Evolutionary conservation across 2,797 vertebrate genomes (phyloP).

Genomic region (Spea hammondii): DNA sequence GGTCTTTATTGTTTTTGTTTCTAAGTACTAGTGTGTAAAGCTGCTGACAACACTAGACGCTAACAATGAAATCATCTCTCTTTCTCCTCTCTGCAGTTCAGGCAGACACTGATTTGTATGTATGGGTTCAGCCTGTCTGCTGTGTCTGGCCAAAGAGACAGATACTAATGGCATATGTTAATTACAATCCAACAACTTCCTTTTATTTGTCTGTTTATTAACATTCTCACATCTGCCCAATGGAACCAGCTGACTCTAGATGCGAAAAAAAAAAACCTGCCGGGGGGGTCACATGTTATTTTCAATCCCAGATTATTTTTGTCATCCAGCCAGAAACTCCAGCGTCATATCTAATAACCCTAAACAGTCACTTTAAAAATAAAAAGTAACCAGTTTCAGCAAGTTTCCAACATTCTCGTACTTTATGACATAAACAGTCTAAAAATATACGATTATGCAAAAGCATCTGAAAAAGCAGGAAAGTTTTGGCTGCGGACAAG

Average conservation of each 20-base stretch:
- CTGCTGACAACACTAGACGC: constrained; percentile 83
- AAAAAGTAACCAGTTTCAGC: constrained; percentile 1
- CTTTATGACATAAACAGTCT: not conserved
- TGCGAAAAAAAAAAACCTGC: constrained; percentile 30
- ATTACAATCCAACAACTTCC: constrained; percentile 67
- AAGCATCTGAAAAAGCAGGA: not conserved
- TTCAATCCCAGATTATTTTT: constrained; percentile 24
- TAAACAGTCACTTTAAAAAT: constrained; percentile 29
- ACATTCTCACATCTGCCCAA: constrained; percentile 62
- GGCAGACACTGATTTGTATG: constrained; percentile 81
- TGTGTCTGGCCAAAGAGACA: constrained; percentile 67
- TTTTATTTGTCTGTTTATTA: constrained; percentile 69
- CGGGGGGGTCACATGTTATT: constrained; percentile 42
- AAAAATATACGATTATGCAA: not conserved
- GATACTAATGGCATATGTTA: constrained; percentile 72
- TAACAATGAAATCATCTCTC: constrained; percentile 78
- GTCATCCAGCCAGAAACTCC: not conserved
- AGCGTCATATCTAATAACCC: constrained; percentile 45
- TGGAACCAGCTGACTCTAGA: constrained; percentile 59
- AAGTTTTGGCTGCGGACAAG: no score
- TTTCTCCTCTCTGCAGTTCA: constrained; percentile 66
- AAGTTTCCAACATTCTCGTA: not conserved
- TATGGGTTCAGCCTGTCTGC: constrained; percentile 77
- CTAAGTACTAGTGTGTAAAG: constrained; percentile 82
- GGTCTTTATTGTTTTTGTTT: constrained; percentile 72